These are phyloP conservation scores for Chamaea fasciata DNA, from an alignment of 2,113 vertebrate genomes.

Conservation along the genomic window DNA sequence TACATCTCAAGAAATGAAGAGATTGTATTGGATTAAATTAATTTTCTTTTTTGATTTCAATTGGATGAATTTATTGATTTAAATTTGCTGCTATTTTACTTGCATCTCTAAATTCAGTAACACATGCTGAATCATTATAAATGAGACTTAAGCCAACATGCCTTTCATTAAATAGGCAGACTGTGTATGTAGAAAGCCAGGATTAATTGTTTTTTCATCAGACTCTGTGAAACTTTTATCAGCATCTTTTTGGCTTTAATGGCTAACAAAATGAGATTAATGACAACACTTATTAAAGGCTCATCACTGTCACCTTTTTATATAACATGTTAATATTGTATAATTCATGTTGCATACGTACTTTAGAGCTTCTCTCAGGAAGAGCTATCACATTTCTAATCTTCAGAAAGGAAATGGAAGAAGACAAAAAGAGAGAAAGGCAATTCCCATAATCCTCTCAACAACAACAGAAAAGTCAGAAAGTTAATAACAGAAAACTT, in stretches of 20 bases:
- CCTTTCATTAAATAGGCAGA: constrained; percentile 1
- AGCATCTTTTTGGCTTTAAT: neutral
- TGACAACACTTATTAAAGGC: constrained; percentile 13
- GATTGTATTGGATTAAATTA: neutral
- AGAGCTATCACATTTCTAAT: neutral
- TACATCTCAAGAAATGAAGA: neutral
- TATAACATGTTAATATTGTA: neutral
- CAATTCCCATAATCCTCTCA: neutral
- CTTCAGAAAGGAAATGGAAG: neutral
- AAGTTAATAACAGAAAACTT: neutral
- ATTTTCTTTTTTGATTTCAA: neutral
- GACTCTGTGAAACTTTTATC: neutral
- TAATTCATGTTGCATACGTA: neutral
- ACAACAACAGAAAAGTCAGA: too few relatives aligned
- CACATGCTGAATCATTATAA: neutral
- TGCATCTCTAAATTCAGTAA: neutral
- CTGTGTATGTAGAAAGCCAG: neutral
- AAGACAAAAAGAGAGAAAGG: neutral
- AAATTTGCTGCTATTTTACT: neutral
- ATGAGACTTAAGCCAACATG: neutral
- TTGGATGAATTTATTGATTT: neutral
- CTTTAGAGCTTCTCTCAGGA: neutral
- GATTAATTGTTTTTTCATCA: neutral
- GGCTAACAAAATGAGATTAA: neutral
- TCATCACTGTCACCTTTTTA: constrained; percentile 11